These are phyloP conservation scores for Hoplias malabaricus DNA, from an alignment of 2,113 vertebrate species.

Conservation along the genomic window DNA sequence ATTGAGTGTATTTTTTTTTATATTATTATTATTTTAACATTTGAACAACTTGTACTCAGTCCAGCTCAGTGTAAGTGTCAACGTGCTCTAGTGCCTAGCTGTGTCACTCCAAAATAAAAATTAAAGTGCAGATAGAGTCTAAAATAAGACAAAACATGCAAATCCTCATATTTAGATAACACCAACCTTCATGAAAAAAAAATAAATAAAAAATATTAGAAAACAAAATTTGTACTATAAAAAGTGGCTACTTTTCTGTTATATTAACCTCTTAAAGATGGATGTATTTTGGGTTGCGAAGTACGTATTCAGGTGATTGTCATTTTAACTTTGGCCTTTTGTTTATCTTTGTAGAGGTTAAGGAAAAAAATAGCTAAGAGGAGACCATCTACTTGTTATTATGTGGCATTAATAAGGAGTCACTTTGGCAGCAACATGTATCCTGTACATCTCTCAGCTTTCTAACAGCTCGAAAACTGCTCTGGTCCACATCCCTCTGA, in stretches of 20 bases:
- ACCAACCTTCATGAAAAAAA: constrained; percentile 36
- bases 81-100: constrained; percentile 28
- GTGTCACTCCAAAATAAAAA: constrained; percentile 12
- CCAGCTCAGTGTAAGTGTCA: constrained; percentile 10
- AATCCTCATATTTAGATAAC: constrained; percentile 32
- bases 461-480: constrained; percentile 25
- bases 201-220: constrained; percentile 39
- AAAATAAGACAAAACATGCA: constrained; percentile 49
- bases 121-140: constrained; percentile 45
- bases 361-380: constrained; percentile 28
- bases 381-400: background rate
- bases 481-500: constrained; percentile 35
- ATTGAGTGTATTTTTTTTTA: too few species aligned
- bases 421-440: constrained; percentile 22
- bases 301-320: constrained; percentile 41
- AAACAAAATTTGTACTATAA: constrained; percentile 48
- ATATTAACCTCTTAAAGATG: background rate
- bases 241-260: constrained; percentile 1
- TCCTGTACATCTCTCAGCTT: constrained; percentile 12
- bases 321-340: constrained; percentile 21
- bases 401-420: background rate
- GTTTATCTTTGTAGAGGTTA: constrained; percentile 35
- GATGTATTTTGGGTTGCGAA: background rate
- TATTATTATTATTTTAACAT: background rate
- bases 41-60: background rate